Percentiles rank a stretch among this genome's conserved stretches.
Evolutionary conservation across 2,797 vertebrate genomes (phyloP).

Genomic region (Peromyscus eremicus): DNA sequence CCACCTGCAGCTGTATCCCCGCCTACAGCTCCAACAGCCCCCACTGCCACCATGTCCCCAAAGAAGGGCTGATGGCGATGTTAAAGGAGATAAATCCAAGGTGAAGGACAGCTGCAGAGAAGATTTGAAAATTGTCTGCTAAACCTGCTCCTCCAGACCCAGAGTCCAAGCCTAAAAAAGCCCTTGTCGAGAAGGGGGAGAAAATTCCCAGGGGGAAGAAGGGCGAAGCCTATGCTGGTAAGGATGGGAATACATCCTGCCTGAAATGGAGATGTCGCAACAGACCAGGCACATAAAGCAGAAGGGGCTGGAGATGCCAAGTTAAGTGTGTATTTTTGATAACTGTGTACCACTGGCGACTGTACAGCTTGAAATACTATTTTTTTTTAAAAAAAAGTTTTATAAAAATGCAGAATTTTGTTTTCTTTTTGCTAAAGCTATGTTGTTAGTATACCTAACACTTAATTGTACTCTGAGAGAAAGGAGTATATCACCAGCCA

Average conservation of each 20-base stretch:
- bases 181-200: too few species aligned
- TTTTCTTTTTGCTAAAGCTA: slow-evolving; percentile 84
- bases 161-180: too few species aligned
- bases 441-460: neutral
- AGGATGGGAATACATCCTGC: neutral
- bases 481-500: neutral
- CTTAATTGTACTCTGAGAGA: neutral
- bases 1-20: neutral
- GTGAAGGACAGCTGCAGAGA: neutral
- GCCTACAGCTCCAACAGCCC: neutral
- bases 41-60: neutral
- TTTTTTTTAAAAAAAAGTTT: slow-evolving; percentile 91
- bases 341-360: neutral
- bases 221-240: too few species aligned
- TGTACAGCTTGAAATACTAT: neutral
- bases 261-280: neutral
- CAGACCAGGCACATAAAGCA: neutral
- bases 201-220: neutral
- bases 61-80: neutral
- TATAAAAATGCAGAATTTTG: slow-evolving; percentile 95
- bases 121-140: neutral
- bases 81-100: neutral
- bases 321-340: too few species aligned
- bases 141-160: neutral
- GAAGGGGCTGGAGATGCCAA: neutral